Evolutionary conservation across 2,888 invertebrate species (phyloP).

Genomic region (Operophtera brumata): DNA sequence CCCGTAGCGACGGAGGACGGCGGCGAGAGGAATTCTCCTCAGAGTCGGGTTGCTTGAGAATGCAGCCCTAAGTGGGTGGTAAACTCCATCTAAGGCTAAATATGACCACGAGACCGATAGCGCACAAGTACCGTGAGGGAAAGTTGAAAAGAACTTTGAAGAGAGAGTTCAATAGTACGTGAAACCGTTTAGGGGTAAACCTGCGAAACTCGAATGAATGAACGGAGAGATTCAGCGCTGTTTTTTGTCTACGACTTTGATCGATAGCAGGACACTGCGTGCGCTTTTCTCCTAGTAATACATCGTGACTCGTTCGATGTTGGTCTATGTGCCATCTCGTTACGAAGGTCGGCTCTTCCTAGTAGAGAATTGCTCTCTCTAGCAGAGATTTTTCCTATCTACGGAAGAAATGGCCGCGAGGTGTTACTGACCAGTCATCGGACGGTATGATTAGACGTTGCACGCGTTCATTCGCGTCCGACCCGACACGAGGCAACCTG

Average conservation of each 20-base stretch:
- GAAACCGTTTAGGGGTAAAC: slow-evolving; percentile 77
- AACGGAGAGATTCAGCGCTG: slow-evolving; percentile 62
- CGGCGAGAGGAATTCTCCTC: slow-evolving; percentile 47
- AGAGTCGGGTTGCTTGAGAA: slow-evolving; percentile 82
- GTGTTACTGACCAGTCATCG: background rate
- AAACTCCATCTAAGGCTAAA: slow-evolving; percentile 82
- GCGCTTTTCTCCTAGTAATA: slow-evolving; percentile 50
- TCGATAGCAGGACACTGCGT: slow-evolving; percentile 40
- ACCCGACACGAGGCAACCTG: slow-evolving; percentile 32
- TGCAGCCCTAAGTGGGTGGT: slow-evolving; percentile 83
- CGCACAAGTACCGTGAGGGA: slow-evolving; percentile 85
- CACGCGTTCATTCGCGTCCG: background rate
- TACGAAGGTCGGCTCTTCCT: background rate
- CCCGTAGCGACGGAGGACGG: slow-evolving; percentile 64
- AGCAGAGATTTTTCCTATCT: background rate
- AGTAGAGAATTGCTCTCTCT: background rate
- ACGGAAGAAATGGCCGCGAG: background rate
- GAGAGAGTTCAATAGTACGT: slow-evolving; percentile 78
- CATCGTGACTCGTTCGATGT: slow-evolving; percentile 32
- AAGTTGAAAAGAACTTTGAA: slow-evolving; percentile 87
- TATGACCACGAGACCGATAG: slow-evolving; percentile 84
- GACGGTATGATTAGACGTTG: background rate
- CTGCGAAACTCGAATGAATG: slow-evolving; percentile 66
- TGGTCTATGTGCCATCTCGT: background rate
- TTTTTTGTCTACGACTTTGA: slow-evolving; percentile 38